Percentiles rank a stretch among this genome's conserved stretches.
phyloP scores from a whole-genome alignment of 1,140 invertebrate species.

The Elysia chlorotica region DNA sequence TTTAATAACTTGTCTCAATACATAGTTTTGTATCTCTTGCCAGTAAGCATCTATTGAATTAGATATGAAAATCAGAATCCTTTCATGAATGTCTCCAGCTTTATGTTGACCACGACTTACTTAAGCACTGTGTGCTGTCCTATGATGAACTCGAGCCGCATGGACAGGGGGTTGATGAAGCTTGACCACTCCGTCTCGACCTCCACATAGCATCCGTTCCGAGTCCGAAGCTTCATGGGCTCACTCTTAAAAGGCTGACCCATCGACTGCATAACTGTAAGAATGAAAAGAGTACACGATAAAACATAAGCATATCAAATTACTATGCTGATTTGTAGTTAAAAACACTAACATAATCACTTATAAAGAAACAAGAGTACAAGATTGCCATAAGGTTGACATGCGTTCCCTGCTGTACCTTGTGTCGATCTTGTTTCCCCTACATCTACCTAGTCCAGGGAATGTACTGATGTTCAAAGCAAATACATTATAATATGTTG shows the following conservation, averaged over 20 bases:
- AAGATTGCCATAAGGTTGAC: neutral
- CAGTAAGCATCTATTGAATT: too few species aligned
- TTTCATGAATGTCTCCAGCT: too few species aligned
- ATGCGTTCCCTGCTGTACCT: too few species aligned
- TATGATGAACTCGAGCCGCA: conserved; percentile 82
- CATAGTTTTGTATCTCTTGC: too few species aligned
- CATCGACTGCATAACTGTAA: conserved; percentile 67
- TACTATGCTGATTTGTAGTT: neutral
- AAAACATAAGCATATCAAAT: conserved; percentile 5
- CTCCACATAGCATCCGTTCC: conserved; percentile 82
- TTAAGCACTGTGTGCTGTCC: conserved; percentile 84
- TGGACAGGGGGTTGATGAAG: conserved; percentile 91
- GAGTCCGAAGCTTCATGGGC: conserved; percentile 78
- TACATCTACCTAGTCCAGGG: too few species aligned
- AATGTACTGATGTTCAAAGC: too few species aligned
- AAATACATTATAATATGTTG: too few species aligned
- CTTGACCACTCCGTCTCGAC: conserved; percentile 92
- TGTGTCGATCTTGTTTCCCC: too few species aligned
- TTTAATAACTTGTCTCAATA: too few species aligned
- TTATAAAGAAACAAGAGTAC: conserved; percentile 10
- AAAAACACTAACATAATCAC: conserved; percentile 5
- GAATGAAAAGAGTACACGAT: conserved; percentile 30
- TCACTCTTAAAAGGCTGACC: conserved; percentile 76
- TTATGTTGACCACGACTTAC: too few species aligned
- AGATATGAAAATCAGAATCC: too few species aligned